Evolutionary conservation across 35 echinoderm and acorn worm genomes (phyloP), one percentile per base, ranked within the genome.

Genomic region (Hemicentrotus pulcherrimus): DNA sequence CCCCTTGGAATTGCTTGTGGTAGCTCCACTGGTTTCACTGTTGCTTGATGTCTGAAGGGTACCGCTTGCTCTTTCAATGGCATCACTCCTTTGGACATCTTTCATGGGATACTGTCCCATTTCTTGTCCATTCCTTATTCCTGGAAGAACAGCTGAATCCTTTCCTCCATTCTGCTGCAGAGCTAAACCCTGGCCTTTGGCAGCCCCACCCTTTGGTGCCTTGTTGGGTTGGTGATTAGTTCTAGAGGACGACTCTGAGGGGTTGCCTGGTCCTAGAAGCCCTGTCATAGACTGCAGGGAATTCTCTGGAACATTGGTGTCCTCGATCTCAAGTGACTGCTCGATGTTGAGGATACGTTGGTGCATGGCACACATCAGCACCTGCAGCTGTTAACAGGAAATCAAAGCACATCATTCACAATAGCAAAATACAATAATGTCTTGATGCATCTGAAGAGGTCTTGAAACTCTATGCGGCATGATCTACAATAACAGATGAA

Each of bases 321-420:
- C 91, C 48, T 93, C 91, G n/a, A 93, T 93, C 48, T 93, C 91
- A 14, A 93, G 48, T 6, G 46, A 47, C 15, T 93, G 91, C 48
- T 93, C 91, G 6, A 93, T 93, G 91, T 93, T 93, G 47, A 28
- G 32, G 46, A 93, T 93, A 50, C 91, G 91, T 58, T 93, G 91
- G 31, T 93, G 91, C 91, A 93, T 93, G 91, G 91, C 91, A 93
- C 91, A 93, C 91, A 93, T 93, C 91, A 93, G 46, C 15, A 93
- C 91, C 91, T 93, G 91, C 46, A 93, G 28, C 91, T 93, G 91
- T 90, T 15, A 6, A 47, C 16, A 35, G 9, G 28, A 30, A 31
- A 86, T 86, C 32, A 12, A 55, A 55, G 50, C 10, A 55, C 12
- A 15, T 55, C 12, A 10, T 55, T 2, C 10, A 52, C 10, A 55